phyloP scores from a whole-genome alignment of 1,140 invertebrate genomes.

The Polypedilum pembai region DNA sequence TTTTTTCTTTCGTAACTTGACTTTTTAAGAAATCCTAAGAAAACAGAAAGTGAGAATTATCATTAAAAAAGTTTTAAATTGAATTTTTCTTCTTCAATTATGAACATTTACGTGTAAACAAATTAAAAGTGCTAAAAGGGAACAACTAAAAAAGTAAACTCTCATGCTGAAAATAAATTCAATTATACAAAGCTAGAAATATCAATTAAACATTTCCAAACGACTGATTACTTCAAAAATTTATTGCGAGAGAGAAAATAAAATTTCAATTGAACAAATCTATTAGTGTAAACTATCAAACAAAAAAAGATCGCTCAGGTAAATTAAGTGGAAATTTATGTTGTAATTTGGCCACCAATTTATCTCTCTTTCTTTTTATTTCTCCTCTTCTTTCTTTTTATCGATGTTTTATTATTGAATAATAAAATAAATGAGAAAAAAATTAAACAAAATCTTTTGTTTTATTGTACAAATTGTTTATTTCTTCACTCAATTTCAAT shows the following conservation, averaged over 20 bases:
- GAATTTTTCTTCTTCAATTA: no score
- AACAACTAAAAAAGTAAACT: no score
- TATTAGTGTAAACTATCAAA: conserved; percentile 15
- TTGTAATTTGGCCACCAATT: neutral
- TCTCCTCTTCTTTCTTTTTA: conserved; percentile 14
- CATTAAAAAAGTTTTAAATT: no score
- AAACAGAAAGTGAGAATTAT: no score
- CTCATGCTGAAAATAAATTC: neutral
- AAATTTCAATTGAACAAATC: neutral
- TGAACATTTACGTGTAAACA: no score
- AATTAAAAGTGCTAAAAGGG: no score
- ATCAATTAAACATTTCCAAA: conserved; percentile 7
- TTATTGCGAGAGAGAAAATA: conserved; percentile 2
- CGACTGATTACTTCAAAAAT: neutral
- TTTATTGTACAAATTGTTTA: no score
- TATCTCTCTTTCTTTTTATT: neutral
- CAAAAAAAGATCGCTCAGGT: neutral
- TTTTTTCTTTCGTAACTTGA: no score
- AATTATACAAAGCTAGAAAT: neutral
- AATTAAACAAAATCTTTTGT: neutral
- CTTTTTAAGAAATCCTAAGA: no score
- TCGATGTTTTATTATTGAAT: neutral
- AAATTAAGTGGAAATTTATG: conserved; percentile 7
- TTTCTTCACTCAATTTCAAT: no score
- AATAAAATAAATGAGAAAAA: neutral